phyloP scores from a whole-genome alignment of 2,888 invertebrate genomes.

The Tricholauxania praeusta region DNA sequence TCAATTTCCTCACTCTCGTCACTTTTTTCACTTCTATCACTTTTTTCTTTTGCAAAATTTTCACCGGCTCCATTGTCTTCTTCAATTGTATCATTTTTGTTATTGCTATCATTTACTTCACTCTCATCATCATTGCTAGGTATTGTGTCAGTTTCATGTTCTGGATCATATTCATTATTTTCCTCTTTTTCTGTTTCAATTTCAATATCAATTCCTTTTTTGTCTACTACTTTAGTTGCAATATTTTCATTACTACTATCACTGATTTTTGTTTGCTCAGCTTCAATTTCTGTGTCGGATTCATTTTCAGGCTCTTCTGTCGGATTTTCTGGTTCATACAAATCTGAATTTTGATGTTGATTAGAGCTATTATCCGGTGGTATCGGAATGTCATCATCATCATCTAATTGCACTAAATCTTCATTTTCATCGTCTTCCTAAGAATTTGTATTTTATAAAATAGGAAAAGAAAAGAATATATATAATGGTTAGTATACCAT shows the following conservation, averaged over 20 bases:
- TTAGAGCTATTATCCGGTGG: slow-evolving; percentile 57
- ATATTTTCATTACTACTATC: slow-evolving; percentile 28
- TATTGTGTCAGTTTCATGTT: slow-evolving; percentile 36
- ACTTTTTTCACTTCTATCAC: slow-evolving; percentile 31
- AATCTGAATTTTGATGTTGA: slow-evolving; percentile 49
- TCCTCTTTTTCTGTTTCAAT: slow-evolving; percentile 39
- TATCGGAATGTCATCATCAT: slow-evolving; percentile 65
- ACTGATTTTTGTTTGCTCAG: slow-evolving; percentile 31
- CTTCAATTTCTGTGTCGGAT: slow-evolving; percentile 33
- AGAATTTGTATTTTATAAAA: slow-evolving; percentile 67
- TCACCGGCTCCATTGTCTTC: neutral
- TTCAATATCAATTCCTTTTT: slow-evolving; percentile 13
- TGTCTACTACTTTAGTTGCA: slow-evolving; percentile 18
- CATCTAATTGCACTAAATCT: slow-evolving; percentile 68
- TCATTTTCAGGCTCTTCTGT: slow-evolving; percentile 57
- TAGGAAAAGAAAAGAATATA: slow-evolving; percentile 69
- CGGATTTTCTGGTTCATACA: slow-evolving; percentile 66
- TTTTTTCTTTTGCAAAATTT: slow-evolving; percentile 28
- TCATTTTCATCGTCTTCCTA: slow-evolving; percentile 69
- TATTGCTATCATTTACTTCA: neutral
- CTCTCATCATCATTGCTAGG: slow-evolving; percentile 32
- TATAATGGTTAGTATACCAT: slow-evolving; percentile 70
- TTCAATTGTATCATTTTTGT: slow-evolving; percentile 35
- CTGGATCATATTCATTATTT: slow-evolving; percentile 42
- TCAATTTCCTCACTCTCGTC: slow-evolving; percentile 48